Conservation (phyloP, 2,113 vertebrate genomes). For the Boleophthalmus pectinirostris region DNA sequence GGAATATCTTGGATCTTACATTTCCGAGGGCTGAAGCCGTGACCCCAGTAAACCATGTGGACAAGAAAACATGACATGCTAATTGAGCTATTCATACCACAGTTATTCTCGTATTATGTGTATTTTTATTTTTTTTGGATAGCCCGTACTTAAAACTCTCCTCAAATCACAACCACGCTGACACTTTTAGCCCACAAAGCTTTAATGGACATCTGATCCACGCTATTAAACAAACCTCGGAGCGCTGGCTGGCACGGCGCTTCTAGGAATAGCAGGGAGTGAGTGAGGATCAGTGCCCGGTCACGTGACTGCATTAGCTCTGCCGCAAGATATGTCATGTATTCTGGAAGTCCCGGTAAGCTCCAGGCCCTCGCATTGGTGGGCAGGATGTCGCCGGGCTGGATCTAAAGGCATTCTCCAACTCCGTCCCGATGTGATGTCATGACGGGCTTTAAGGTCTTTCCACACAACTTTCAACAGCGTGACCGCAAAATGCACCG, state of each 20-base stretch:
- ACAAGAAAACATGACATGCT: conserved; percentile 1
- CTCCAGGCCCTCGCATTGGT: conserved; percentile 35
- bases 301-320: conserved; percentile 30
- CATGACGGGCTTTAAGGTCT: conserved; percentile 16
- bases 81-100: conserved; percentile 24
- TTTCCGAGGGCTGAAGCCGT: conserved; percentile 6
- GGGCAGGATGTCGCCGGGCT: conserved; percentile 30
- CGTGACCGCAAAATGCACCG: neutral
- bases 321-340: conserved; percentile 34
- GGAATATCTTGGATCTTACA: conserved; percentile 26
- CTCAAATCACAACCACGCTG: conserved; percentile 44
- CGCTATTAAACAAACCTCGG: conserved; percentile 39
- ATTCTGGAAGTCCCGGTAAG: conserved; percentile 28
- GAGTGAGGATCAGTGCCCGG: conserved; percentile 35
- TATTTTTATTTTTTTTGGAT: conserved; percentile 17
- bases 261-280: conserved; percentile 34
- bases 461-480: neutral
- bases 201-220: conserved; percentile 51
- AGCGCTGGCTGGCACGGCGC: conserved; percentile 27
- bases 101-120: conserved; percentile 30
- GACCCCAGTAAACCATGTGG: neutral
- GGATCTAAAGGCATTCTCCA: conserved; percentile 9
- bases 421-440: neutral
- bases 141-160: conserved; percentile 25
- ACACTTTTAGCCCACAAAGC: conserved; percentile 28